Percentiles rank a stretch among this genome's conserved stretches.
Conservation (phyloP, 2,113 vertebrate genomes). For the Phalacrocorax pelagicus region DNA sequence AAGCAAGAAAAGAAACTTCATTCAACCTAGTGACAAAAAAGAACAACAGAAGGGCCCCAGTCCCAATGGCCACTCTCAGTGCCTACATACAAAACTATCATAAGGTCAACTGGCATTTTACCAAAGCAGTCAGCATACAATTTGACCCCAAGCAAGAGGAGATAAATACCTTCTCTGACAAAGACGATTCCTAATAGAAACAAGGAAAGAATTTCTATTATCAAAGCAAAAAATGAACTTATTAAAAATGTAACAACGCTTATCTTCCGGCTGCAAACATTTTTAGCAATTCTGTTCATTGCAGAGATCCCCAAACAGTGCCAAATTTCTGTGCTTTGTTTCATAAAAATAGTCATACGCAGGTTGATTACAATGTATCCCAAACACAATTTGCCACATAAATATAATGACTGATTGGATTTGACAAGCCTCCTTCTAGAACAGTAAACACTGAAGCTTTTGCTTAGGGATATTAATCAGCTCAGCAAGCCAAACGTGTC, state of each 20-base stretch:
- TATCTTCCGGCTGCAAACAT: background rate
- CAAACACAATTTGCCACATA: background rate
- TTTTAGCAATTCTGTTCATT: background rate
- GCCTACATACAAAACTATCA: background rate
- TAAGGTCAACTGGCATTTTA: background rate
- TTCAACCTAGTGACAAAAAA: background rate
- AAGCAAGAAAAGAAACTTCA: background rate
- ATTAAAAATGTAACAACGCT: background rate
- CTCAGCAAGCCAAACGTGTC: background rate
- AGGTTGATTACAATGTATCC: background rate
- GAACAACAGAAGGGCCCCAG: background rate
- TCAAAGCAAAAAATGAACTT: background rate
- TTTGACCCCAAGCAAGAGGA: background rate
- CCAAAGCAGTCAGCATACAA: background rate
- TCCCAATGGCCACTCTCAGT: background rate
- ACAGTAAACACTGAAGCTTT: slow-evolving; percentile 26
- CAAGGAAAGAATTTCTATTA: background rate
- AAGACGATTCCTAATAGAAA: background rate
- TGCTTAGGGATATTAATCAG: slow-evolving; percentile 32
- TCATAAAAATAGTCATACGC: background rate
- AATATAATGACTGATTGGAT: slow-evolving; percentile 28
- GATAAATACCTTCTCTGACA: background rate
- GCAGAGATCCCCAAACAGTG: background rate
- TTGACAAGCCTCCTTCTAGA: slow-evolving; percentile 32
- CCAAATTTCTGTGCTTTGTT: background rate